Conservation (phyloP, 1,140 invertebrate species). For the Pseudomyrmex concolor region DNA sequence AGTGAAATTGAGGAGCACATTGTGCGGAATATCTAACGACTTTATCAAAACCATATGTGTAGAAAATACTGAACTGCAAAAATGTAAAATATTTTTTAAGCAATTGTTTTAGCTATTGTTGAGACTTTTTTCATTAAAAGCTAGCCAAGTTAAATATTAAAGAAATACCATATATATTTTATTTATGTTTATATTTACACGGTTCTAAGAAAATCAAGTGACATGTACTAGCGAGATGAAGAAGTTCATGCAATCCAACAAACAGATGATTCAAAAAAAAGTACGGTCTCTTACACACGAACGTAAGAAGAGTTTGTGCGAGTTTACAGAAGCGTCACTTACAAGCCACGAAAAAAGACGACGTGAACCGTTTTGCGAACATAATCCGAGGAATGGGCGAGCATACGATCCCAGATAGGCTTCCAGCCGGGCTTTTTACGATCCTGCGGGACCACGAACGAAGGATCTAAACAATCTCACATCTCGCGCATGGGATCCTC, state of each 20-base stretch:
- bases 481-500: constrained; percentile 63
- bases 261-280: constrained; percentile 60
- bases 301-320: constrained; percentile 60
- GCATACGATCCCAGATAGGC: constrained; percentile 72
- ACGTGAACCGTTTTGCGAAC: constrained; percentile 71
- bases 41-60: constrained; percentile 43
- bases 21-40: neutral
- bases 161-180: neutral
- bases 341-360: constrained; percentile 72
- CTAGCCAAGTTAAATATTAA: neutral
- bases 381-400: constrained; percentile 64
- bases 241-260: constrained; percentile 30
- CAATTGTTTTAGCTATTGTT: constrained; percentile 6
- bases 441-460: constrained; percentile 55
- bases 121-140: constrained; percentile 14
- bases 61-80: no score
- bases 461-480: constrained; percentile 73
- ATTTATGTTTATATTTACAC: neutral
- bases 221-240: constrained; percentile 43
- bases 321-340: constrained; percentile 73
- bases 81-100: neutral
- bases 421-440: constrained; percentile 44
- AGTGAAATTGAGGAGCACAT: constrained; percentile 51
- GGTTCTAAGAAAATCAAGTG: neutral
- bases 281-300: constrained; percentile 62